Conservation (phyloP, 2,113 vertebrate species). For the Ictidomys tridecemlineatus region DNA sequence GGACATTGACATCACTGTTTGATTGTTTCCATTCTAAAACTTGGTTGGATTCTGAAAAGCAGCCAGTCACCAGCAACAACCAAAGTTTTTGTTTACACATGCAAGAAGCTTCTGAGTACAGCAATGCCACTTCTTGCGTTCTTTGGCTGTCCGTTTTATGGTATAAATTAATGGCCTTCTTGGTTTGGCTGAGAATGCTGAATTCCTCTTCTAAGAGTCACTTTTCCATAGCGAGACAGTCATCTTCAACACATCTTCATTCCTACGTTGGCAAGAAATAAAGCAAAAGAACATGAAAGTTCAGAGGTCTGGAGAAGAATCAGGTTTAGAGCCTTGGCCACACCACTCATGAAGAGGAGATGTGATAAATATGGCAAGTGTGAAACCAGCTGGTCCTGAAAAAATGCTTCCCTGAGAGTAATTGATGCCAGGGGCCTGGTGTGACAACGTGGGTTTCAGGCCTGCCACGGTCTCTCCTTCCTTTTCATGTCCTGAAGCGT, state of each 20-base stretch:
- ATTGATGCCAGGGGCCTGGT: not conserved
- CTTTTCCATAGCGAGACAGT: slow-evolving; percentile 70
- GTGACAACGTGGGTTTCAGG: not conserved
- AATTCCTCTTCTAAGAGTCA: slow-evolving; percentile 79
- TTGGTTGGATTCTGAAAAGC: slow-evolving; percentile 51
- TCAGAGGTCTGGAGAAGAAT: slow-evolving; percentile 43
- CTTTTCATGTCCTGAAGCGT: not conserved
- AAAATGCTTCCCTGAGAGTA: not conserved
- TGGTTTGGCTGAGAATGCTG: slow-evolving; percentile 56
- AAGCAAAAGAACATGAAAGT: slow-evolving; percentile 64
- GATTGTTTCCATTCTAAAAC: slow-evolving; percentile 72
- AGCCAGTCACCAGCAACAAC: slow-evolving; percentile 71
- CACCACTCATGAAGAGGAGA: not conserved
- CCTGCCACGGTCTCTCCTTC: not conserved
- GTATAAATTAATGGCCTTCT: slow-evolving; percentile 74
- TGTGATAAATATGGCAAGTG: slow-evolving; percentile 15
- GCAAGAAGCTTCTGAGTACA: slow-evolving; percentile 6
- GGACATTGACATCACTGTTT: slow-evolving; percentile 45
- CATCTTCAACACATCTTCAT: slow-evolving; percentile 75
- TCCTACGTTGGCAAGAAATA: slow-evolving; percentile 66
- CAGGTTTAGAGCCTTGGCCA: not conserved
- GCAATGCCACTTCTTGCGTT: slow-evolving; percentile 22
- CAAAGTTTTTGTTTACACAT: slow-evolving; percentile 54
- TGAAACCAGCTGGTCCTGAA: not conserved
- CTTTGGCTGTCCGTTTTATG: slow-evolving; percentile 47